Base-by-base conservation (phyloP, 2,113 vertebrate species). In the Blennius ocellaris region DNA sequence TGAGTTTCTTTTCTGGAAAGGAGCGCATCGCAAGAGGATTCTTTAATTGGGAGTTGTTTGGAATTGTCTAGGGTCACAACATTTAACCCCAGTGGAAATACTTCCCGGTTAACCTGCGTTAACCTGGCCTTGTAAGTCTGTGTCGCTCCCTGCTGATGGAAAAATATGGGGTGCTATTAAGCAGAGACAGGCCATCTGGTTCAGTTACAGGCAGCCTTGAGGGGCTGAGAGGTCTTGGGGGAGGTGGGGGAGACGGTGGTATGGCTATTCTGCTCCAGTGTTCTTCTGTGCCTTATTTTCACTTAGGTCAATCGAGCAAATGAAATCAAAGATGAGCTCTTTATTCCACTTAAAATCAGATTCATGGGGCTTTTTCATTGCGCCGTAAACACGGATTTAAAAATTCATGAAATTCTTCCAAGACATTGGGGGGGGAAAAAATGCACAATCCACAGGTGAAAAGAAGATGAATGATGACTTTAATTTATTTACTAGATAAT, bases 81-180 rank as follows among this genome's bases (percentile, higher is more conserved):
- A 62, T 67, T 87, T 82, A 84, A 82, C 74, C 78, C 44, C 66
- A 76, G 68, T 64, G 69, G 78, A 70, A 76, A 80, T 60, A 55
- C 73, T 45, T 30, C 5, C 39, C 17, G 6, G 63, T 83, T 83
- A 87, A 84, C 75, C 82, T 43, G 58, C 37, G 57, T 81, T 84
- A 83, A 83, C 78, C 69, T 56, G 57, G 71, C 68, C 72, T 76
- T 69, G 70, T 60, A 58, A 41, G 57, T 76, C 49, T 7, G 38
- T 6, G 43, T 68, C 78, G 76, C 11, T 70, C 1, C 16, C 52
- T 11, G 15, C 63, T 54, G 66, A 78, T 84, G 43, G 69, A 69
- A 63, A 81, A 62, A 37, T 57, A 64, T 53, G 14, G 40, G 48
- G 73, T 44, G 52, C 48, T 72, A 77, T 84, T 85, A 80, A 58